These are phyloP conservation scores for Paradisaea rubra DNA, from an alignment of 2,113 vertebrate species.

Conservation along the genomic window DNA sequence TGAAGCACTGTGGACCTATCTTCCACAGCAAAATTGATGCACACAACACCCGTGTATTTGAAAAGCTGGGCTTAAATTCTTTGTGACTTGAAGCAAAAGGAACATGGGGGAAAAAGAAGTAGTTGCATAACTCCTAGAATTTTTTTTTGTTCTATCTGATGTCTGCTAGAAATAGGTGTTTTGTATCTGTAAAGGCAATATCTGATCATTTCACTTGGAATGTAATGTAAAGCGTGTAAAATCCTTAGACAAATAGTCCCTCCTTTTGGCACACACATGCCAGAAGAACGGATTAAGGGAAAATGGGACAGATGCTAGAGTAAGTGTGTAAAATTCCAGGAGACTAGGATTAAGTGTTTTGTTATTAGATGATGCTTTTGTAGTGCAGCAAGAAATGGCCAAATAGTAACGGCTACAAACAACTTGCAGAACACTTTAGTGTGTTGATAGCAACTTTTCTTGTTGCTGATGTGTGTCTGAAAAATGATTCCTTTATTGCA, in stretches of 20 bases:
- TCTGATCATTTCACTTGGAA: neutral
- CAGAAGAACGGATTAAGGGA: neutral
- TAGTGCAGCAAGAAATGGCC: neutral
- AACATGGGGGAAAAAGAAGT: neutral
- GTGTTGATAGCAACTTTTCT: neutral
- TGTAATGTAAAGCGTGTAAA: neutral
- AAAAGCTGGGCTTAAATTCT: neutral
- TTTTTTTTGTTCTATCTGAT: neutral
- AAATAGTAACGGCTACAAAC: neutral
- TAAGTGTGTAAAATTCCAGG: neutral
- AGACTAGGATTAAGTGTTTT: neutral
- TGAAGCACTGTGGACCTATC: accelerated
- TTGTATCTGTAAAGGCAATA: neutral
- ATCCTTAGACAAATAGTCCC: neutral
- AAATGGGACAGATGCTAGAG: neutral
- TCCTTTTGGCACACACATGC: neutral
- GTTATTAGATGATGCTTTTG: neutral
- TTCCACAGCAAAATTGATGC: neutral
- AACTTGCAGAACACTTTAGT: neutral
- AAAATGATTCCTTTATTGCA: neutral
- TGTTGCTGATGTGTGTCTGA: neutral
- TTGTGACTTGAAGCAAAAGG: neutral
- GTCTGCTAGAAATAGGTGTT: neutral
- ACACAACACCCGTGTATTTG: neutral
- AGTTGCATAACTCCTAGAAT: neutral